Evolutionary conservation across 2,113 vertebrate species (phyloP), one percentile per base, ranked within the genome.

Genomic region (Hippocampus barbouri): DNA sequence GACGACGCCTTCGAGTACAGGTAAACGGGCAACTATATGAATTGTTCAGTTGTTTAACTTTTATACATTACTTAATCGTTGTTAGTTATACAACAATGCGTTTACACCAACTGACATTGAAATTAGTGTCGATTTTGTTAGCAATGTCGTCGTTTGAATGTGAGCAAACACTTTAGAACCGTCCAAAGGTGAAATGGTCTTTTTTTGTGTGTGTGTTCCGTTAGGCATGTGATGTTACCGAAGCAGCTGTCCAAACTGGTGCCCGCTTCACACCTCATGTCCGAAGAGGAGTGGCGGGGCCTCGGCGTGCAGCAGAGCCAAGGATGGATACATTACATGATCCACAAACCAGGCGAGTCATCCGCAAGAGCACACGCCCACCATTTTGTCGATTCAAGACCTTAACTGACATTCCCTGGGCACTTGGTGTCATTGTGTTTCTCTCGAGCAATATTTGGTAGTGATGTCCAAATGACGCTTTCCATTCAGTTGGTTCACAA

Each of bases 241-340:
- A 98, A 96, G 87, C 94, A 96, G 83, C 90, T 98, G 70, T 96
- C 96, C 34, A 97, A 96, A 78, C 86, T 97, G 91, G 96, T 98
- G 66, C 95, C 96, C 21, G 89, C 93, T 70, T 94, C 95, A 25
- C 95, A 97, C 70, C 89, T 98, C 76, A 96, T 98, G 93, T 91
- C 94, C 1, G 96, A 98, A 72, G 94, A 96, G 0, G 96, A 98
- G 74, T 98, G 97, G 96, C 86, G 97, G 81, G 95, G 95, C 69
- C 89, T 98, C 11, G 96, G 97, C 0, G 96, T 98, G 18, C 97
- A 98, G 72, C 97, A 98, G 89, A 98, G 96, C 85, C 94, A 96
- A 75, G 97, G 97, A 79, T 98, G 97, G 97, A 93, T 96, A 16
- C 97, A 98, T 84, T 98, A 98, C 87, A 98, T 98, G 96, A 94